phyloP scores from a whole-genome alignment of 1,140 invertebrate species.

The Pachypeltis micranthus region DNA sequence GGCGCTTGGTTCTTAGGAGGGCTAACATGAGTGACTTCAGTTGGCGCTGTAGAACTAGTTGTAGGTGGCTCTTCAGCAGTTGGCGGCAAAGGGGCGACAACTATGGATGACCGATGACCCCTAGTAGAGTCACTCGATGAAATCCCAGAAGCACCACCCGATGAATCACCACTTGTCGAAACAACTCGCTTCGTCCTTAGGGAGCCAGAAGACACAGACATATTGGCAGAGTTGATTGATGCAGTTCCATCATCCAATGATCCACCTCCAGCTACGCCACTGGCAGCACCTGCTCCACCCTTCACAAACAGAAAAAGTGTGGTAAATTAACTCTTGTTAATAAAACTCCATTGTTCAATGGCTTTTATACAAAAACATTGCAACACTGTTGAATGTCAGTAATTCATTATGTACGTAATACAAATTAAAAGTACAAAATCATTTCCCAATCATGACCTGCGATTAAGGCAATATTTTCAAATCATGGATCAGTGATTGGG shows the following conservation, averaged over 20 bases:
- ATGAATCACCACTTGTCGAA: slow-evolving; percentile 9
- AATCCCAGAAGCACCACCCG: neutral
- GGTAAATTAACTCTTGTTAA: too few relatives aligned
- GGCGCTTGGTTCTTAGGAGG: slow-evolving; percentile 5
- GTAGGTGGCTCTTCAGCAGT: slow-evolving; percentile 1
- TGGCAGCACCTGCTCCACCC: neutral
- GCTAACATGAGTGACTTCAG: slow-evolving; percentile 9
- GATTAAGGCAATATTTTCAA: too few relatives aligned
- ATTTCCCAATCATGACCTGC: too few relatives aligned
- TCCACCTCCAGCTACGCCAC: neutral
- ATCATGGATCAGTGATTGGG: too few relatives aligned
- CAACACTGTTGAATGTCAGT: too few relatives aligned
- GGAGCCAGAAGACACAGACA: neutral
- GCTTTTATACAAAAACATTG: too few relatives aligned
- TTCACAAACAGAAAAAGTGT: slow-evolving; percentile 6
- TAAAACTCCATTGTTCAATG: too few relatives aligned
- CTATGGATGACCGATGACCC: slow-evolving; percentile 6
- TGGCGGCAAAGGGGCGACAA: neutral
- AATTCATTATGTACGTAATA: too few relatives aligned
- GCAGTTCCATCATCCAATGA: neutral
- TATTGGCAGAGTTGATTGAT: neutral
- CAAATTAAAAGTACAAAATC: too few relatives aligned
- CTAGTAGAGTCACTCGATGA: neutral
- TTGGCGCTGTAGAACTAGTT: neutral
- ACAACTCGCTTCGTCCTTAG: slow-evolving; percentile 20